These are phyloP conservation scores for Phalacrocorax aristotelis DNA, from an alignment of 2,113 vertebrate species.

Conservation along the genomic window DNA sequence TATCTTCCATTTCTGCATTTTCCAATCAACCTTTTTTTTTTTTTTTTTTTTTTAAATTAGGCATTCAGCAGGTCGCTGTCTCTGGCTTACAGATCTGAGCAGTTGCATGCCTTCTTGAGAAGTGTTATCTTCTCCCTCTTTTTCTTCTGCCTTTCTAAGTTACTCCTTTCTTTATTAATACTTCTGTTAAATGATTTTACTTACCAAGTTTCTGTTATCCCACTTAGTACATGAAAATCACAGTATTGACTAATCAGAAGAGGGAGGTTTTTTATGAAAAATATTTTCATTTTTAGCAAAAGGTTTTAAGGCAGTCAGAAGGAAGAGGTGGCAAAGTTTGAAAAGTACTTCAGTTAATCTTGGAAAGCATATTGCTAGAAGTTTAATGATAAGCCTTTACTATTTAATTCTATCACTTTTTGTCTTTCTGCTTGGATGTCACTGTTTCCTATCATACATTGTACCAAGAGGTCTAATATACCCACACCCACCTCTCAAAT, in stretches of 20 bases:
- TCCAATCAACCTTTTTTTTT: neutral
- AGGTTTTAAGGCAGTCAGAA: neutral
- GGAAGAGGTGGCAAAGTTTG: neutral
- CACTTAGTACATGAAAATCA: neutral
- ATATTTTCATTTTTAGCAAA: neutral
- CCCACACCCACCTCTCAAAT: neutral
- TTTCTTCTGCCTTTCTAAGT: neutral
- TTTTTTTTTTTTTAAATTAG: neutral
- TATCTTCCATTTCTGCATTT: neutral
- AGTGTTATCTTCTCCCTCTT: neutral
- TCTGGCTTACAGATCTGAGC: neutral
- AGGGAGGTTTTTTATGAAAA: neutral
- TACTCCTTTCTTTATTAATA: neutral
- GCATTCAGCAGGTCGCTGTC: neutral
- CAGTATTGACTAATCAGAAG: neutral
- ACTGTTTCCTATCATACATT: neutral
- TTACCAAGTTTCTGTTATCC: neutral
- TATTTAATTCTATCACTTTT: neutral
- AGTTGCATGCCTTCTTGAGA: neutral
- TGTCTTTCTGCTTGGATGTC: neutral
- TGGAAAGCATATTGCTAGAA: neutral
- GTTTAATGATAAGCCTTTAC: neutral
- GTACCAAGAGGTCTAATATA: neutral
- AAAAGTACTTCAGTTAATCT: neutral
- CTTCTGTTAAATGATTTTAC: neutral